Base-by-base conservation (phyloP, 2,113 vertebrate genomes). In the Misgurnus mizolepis region DNA sequence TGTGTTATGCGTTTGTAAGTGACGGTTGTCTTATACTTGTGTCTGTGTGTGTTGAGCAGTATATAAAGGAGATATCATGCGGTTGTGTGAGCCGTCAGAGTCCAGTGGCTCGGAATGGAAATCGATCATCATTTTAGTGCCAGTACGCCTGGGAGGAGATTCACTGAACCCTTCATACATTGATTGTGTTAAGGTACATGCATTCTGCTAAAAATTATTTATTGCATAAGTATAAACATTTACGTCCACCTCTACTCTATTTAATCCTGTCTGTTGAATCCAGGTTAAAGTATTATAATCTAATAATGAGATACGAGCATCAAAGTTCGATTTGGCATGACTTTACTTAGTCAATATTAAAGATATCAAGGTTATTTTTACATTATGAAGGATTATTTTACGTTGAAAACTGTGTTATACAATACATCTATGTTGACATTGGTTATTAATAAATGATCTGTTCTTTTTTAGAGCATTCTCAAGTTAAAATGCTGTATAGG, bases 71-170 rank as follows among this genome's bases (percentile, higher is more conserved):
- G 96, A 98, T 6, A 94, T 98, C 61, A 86, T 90, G 4, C 85
- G 47, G 56, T 87, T 95, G 34, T 93, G 94, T 83, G 90, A 91
- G 22, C 60, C 47, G 22, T 77, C 85, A 1, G 91, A 91, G 66
- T 87, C 87, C 0, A 67, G 82, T 1, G 70, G 74, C 1, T 86
- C 91, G 0, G 86, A 86, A 40, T 95, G 94, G 94, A 96, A 94
- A 82, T 94, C 95, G 0, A 92, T 97, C 70, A 89, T 98, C 78
- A 91, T 98, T 76, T 92, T 98, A 86, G 95, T 98, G 65, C 96
- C 96, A 0, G 94, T 96, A 7, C 91, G 96, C 3, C 89, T 98
- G 41, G 96, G 96, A 3, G 96, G 96, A 0, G 96, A 98, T 45
- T 90, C 85, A 1, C 93, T 98, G 61, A 98, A 98, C 87, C 96